phyloP scores from a whole-genome alignment of 2,113 vertebrate species.

The Ardeotis arabs region DNA sequence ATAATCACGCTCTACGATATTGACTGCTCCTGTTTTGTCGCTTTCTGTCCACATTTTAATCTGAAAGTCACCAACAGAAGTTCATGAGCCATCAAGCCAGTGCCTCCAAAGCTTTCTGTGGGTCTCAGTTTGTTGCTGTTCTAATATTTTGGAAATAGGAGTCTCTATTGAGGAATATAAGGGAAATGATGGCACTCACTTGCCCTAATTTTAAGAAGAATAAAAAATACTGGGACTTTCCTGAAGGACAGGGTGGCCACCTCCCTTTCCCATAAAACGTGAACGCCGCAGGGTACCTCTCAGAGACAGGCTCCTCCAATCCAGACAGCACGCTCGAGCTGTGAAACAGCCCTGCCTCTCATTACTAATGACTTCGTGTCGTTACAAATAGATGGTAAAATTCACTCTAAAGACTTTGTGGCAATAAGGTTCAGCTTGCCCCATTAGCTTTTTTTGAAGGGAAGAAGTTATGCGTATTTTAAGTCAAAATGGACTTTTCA shows the following conservation, averaged over 20 bases:
- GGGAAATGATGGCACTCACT: not conserved
- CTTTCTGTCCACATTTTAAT: not conserved
- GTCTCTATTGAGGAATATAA: not conserved
- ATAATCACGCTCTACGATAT: not conserved
- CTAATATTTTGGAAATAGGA: not conserved
- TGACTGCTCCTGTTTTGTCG: not conserved
- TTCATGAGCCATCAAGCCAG: rapidly evolving
- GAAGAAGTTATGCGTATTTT: not conserved
- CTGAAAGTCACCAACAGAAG: not conserved
- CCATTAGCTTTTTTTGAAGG: not conserved
- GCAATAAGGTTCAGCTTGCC: not conserved
- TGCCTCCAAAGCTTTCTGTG: not conserved
- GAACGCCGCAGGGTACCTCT: rapidly evolving
- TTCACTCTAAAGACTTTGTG: not conserved
- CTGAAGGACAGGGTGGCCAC: not conserved
- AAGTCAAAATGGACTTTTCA: not conserved
- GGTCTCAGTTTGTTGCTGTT: not conserved
- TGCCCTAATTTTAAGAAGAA: not conserved
- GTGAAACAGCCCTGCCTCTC: not conserved
- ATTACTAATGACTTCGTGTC: not conserved
- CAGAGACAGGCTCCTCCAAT: not conserved
- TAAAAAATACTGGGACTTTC: not conserved
- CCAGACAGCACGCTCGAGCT: not conserved
- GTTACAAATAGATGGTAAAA: not conserved
- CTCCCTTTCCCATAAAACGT: not conserved